These are phyloP conservation scores for Xanthia togata DNA, from an alignment of 2,888 invertebrate species.

Conservation along the genomic window DNA sequence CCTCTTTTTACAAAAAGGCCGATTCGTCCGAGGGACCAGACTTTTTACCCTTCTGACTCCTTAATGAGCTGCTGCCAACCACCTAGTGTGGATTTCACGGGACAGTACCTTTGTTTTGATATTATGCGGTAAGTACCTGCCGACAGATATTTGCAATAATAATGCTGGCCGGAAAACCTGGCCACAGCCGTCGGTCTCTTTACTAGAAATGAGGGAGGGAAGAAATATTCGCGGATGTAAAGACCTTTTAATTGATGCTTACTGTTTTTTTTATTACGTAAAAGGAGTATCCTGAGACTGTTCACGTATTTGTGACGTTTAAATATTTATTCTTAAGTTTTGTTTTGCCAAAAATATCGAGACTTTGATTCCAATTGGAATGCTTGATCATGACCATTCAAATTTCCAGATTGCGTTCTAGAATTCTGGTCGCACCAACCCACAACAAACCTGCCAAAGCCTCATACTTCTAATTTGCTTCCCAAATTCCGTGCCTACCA, in stretches of 20 bases:
- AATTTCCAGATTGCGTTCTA: too few relatives aligned
- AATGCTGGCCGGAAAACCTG: slow-evolving; percentile 63
- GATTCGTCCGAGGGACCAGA: slow-evolving; percentile 80
- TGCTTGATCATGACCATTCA: neutral
- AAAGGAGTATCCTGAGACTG: neutral
- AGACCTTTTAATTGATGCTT: slow-evolving; percentile 29
- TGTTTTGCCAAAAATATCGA: neutral
- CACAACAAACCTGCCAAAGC: slow-evolving; percentile 22
- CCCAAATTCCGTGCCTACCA: slow-evolving; percentile 60
- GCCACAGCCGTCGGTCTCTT: slow-evolving; percentile 43
- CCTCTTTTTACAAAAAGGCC: slow-evolving; percentile 89
- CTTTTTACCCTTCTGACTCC: slow-evolving; percentile 89
- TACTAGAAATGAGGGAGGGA: slow-evolving; percentile 6
- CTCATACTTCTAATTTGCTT: slow-evolving; percentile 55
- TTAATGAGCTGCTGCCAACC: slow-evolving; percentile 88
- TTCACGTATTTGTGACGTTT: neutral
- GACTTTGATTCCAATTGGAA: neutral
- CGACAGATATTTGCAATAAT: slow-evolving; percentile 74
- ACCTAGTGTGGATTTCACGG: slow-evolving; percentile 85
- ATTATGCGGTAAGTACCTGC: slow-evolving; percentile 76
- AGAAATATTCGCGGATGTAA: slow-evolving; percentile 4
- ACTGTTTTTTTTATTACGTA: slow-evolving; percentile 25
- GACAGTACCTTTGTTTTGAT: slow-evolving; percentile 82
- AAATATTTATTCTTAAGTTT: neutral
- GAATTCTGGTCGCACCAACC: too few relatives aligned